phyloP scores from a whole-genome alignment of 2,888 invertebrate genomes.

The Drosophila conformis region DNA sequence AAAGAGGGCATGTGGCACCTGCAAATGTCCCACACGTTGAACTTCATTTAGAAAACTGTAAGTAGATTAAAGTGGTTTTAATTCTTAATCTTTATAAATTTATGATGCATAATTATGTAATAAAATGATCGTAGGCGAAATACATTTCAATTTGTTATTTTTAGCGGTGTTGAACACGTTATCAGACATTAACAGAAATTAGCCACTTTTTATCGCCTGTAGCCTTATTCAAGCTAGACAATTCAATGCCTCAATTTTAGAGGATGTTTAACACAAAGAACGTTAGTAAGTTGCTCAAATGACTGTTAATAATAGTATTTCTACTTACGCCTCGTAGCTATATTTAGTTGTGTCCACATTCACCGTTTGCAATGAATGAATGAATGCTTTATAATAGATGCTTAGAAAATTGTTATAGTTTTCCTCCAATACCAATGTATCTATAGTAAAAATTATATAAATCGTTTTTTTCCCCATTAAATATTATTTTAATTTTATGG shows the following conservation, averaged over 20 bases:
- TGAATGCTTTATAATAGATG: constrained; percentile 86
- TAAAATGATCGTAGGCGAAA: neutral
- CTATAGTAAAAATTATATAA: constrained; percentile 28
- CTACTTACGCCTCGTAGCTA: constrained; percentile 84
- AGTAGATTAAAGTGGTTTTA: constrained; percentile 9
- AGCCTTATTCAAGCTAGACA: neutral
- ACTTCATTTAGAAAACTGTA: constrained; percentile 84
- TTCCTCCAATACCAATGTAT: constrained; percentile 84
- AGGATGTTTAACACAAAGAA: neutral
- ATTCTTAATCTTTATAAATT: neutral
- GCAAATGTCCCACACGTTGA: constrained; percentile 83
- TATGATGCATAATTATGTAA: neutral
- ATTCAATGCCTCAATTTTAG: neutral
- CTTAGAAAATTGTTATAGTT: constrained; percentile 86
- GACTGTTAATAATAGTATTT: neutral
- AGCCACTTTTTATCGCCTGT: neutral
- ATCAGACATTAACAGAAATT: neutral
- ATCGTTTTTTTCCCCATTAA: neutral
- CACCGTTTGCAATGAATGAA: constrained; percentile 84
- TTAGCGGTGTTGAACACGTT: neutral
- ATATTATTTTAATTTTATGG: neutral
- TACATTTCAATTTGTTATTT: neutral
- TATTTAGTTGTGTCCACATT: constrained; percentile 83
- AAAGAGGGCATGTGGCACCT: constrained; percentile 85
- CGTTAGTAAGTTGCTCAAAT: neutral